phyloP scores from a whole-genome alignment of 2,797 vertebrate species.

The Novumbra hubbsi region DNA sequence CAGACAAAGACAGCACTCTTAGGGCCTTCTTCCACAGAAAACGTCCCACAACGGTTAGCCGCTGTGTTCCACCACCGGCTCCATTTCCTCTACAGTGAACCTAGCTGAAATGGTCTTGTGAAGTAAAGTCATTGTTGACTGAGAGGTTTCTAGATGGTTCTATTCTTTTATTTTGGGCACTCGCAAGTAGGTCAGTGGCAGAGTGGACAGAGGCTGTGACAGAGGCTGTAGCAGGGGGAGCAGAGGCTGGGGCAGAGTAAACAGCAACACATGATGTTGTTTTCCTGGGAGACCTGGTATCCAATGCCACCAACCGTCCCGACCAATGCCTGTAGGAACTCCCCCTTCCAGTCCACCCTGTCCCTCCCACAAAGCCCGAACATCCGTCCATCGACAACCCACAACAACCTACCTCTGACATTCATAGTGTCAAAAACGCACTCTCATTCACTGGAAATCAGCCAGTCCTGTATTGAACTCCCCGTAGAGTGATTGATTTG shows the following conservation, averaged over 20 bases:
- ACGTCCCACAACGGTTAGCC: constrained; percentile 55
- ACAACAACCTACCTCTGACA: constrained; percentile 72
- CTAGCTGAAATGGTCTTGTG: constrained; percentile 41
- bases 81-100: constrained; percentile 46
- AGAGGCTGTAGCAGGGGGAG: constrained; percentile 74
- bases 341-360: constrained; percentile 41
- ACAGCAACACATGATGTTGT: constrained; percentile 81
- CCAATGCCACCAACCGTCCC: constrained; percentile 66
- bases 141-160: constrained; percentile 72
- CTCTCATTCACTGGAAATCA: constrained; percentile 49
- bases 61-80: constrained; percentile 33
- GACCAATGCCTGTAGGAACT: constrained; percentile 60
- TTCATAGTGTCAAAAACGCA: constrained; percentile 57
- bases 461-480: constrained; percentile 32
- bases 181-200: constrained; percentile 80
- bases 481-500: neutral
- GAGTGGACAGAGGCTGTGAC: constrained; percentile 63
- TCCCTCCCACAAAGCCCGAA: constrained; percentile 27
- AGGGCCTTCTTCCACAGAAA: constrained; percentile 53
- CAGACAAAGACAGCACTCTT: constrained; percentile 62
- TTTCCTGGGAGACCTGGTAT: constrained; percentile 73
- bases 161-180: constrained; percentile 78
- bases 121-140: constrained; percentile 70
- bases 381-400: constrained; percentile 43
- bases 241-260: constrained; percentile 70